These are phyloP conservation scores for Lacerta bilineata DNA, from an alignment of 2,797 vertebrate genomes.

Conservation along the genomic window DNA sequence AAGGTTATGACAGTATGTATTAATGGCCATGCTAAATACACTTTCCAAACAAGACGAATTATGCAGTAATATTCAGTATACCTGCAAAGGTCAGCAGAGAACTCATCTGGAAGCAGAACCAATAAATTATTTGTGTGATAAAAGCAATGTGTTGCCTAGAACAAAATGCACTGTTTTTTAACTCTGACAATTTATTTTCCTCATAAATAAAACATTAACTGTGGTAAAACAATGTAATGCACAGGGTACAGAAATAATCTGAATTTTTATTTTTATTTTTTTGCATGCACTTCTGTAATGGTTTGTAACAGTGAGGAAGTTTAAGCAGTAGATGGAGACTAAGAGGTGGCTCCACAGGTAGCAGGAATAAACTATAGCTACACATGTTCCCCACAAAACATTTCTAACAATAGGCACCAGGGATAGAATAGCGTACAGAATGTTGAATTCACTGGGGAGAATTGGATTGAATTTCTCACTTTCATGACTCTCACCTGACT, in stretches of 20 bases:
- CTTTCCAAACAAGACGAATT: conserved; percentile 65
- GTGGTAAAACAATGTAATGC: conserved; percentile 81
- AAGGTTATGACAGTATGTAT: conserved; percentile 55
- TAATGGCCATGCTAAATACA: conserved; percentile 62
- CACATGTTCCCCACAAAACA: conserved; percentile 50
- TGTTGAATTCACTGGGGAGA: neutral
- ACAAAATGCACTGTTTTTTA: conserved; percentile 88
- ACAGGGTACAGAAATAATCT: conserved; percentile 85
- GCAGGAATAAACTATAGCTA: conserved; percentile 22
- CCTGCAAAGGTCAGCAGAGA: conserved; percentile 82
- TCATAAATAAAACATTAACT: conserved; percentile 87
- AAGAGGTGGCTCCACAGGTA: conserved; percentile 74
- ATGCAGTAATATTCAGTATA: conserved; percentile 58
- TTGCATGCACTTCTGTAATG: conserved; percentile 82
- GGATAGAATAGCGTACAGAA: neutral
- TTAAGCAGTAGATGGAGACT: conserved; percentile 82
- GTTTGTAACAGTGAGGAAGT: conserved; percentile 82
- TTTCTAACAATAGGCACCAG: conserved; percentile 8
- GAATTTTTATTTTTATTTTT: conserved; percentile 66
- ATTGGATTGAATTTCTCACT: neutral
- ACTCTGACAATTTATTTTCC: conserved; percentile 88
- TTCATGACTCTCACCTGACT: too few relatives aligned
- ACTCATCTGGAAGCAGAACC: conserved; percentile 79
- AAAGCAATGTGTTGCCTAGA: conserved; percentile 87
- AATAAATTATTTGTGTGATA: conserved; percentile 89